These are phyloP conservation scores for Neelides folsomi DNA, from an alignment of 2,888 invertebrate genomes.

Conservation along the genomic window DNA sequence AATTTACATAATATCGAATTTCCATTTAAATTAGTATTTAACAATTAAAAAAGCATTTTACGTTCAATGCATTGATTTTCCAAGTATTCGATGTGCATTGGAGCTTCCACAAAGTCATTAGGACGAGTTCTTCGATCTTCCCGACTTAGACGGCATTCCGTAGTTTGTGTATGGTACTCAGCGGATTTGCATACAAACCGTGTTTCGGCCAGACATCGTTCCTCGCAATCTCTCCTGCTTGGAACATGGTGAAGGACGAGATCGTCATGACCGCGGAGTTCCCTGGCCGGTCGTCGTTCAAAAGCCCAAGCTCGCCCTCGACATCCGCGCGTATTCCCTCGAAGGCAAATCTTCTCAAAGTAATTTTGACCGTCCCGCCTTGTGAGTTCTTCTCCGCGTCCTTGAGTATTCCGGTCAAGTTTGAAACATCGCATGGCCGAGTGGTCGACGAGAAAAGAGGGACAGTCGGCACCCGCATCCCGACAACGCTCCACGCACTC, in stretches of 20 bases:
- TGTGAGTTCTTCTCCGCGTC: constrained; percentile 37
- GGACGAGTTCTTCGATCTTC: constrained; percentile 41
- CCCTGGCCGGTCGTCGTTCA: constrained; percentile 42
- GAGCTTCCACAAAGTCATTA: constrained; percentile 37
- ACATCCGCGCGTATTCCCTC: constrained; percentile 36
- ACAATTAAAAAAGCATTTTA: no score
- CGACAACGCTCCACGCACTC: constrained; percentile 36
- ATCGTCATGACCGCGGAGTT: constrained; percentile 40
- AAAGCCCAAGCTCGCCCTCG: constrained; percentile 41
- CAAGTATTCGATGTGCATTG: constrained; percentile 41
- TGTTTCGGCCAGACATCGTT: constrained; percentile 39
- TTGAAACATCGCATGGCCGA: constrained; percentile 39
- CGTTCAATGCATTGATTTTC: constrained; percentile 45
- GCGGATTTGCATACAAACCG: constrained; percentile 41
- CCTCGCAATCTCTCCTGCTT: constrained; percentile 42
- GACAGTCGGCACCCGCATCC: constrained; percentile 39
- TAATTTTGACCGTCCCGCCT: constrained; percentile 38
- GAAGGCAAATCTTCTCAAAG: constrained; percentile 40
- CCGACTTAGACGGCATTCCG: constrained; percentile 41
- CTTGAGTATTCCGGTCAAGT: constrained; percentile 40
- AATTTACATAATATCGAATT: no score
- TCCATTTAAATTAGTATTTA: no score
- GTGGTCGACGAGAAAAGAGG: constrained; percentile 40
- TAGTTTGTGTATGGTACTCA: constrained; percentile 41
- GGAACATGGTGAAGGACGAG: constrained; percentile 39